Conservation (phyloP, 64 coral and sea anemone species). For the Astreopora myriophthalma region DNA sequence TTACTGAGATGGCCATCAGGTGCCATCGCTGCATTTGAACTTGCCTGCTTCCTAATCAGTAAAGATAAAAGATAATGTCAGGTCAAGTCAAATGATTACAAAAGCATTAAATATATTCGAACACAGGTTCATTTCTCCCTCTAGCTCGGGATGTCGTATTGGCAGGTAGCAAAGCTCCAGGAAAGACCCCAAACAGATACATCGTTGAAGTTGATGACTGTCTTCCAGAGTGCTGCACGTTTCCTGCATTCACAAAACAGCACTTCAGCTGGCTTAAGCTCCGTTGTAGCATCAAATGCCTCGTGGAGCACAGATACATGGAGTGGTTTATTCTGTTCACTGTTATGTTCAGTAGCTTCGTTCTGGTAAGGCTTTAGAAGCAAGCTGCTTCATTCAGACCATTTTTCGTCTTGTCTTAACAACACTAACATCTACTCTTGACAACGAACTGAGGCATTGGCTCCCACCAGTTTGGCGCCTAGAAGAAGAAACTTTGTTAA, state of each 20-base stretch:
- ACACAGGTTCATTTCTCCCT: background rate
- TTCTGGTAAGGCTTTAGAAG: slow-evolving; percentile 58
- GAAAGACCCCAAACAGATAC: slow-evolving; percentile 3
- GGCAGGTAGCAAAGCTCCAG: background rate
- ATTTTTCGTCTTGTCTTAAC: too few species aligned
- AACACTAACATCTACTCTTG: too few species aligned
- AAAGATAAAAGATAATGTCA: too few species aligned
- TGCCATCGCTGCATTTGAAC: too few species aligned
- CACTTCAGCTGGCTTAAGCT: slow-evolving; percentile 69
- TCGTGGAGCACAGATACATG: slow-evolving; percentile 84
- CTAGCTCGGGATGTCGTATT: background rate
- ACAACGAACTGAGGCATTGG: too few species aligned
- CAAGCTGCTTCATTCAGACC: too few species aligned
- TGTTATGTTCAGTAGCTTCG: slow-evolving; percentile 86
- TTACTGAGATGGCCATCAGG: too few species aligned
- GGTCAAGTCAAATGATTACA: too few species aligned
- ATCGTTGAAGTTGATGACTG: slow-evolving; percentile 87
- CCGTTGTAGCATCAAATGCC: slow-evolving; percentile 75
- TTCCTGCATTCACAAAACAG: background rate
- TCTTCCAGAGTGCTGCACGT: slow-evolving; percentile 74
- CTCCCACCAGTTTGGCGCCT: too few species aligned
- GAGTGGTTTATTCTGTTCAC: slow-evolving; percentile 91
- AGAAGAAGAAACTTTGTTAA: too few species aligned
- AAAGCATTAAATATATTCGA: background rate
- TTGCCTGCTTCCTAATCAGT: too few species aligned